Percentiles rank a stretch among this genome's conserved stretches.
Conservation (phyloP, 30 jellyfish, hydroid and myxozoan species). For the Clytia hemisphaerica region DNA sequence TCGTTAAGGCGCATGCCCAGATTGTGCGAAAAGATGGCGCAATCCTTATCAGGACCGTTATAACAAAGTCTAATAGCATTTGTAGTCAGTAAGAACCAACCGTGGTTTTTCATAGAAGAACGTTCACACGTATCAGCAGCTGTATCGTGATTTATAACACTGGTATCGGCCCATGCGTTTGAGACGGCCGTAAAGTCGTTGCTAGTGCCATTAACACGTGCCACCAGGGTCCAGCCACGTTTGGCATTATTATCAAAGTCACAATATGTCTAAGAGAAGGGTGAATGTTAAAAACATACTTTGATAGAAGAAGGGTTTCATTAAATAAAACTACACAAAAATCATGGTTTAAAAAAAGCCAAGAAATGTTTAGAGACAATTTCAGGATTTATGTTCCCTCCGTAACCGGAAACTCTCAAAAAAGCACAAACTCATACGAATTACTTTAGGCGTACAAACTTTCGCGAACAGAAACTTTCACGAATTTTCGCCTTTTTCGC, state of each 20-base stretch:
- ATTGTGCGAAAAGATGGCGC: conserved; percentile 89
- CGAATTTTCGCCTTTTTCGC: too few relatives aligned
- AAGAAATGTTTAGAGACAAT: too few relatives aligned
- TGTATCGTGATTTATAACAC: conserved; percentile 79
- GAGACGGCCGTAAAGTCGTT: conserved; percentile 91
- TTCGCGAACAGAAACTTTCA: too few relatives aligned
- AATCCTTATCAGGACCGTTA: conserved; percentile 84
- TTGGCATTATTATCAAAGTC: conserved; percentile 72
- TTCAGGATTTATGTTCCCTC: too few relatives aligned
- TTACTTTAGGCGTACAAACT: too few relatives aligned
- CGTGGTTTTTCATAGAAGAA: conserved; percentile 86
- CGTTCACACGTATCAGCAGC: conserved; percentile 65
- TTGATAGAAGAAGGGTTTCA: too few relatives aligned
- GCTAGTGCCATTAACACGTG: conserved; percentile 95
- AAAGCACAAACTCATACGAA: too few relatives aligned
- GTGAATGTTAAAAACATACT: not conserved
- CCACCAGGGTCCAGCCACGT: conserved; percentile 99
- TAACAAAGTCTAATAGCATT: conserved; percentile 88
- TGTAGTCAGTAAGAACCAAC: conserved; percentile 74
- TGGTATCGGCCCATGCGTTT: conserved; percentile 95
- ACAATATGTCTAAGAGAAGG: conserved; percentile 92
- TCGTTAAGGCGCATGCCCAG: conserved; percentile 68
- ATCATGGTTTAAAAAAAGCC: too few relatives aligned
- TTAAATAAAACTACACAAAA: too few relatives aligned
- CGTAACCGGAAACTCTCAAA: too few relatives aligned